These are phyloP conservation scores for Ptilodon capucinus DNA, from an alignment of 2,888 invertebrate genomes.

Conservation along the genomic window DNA sequence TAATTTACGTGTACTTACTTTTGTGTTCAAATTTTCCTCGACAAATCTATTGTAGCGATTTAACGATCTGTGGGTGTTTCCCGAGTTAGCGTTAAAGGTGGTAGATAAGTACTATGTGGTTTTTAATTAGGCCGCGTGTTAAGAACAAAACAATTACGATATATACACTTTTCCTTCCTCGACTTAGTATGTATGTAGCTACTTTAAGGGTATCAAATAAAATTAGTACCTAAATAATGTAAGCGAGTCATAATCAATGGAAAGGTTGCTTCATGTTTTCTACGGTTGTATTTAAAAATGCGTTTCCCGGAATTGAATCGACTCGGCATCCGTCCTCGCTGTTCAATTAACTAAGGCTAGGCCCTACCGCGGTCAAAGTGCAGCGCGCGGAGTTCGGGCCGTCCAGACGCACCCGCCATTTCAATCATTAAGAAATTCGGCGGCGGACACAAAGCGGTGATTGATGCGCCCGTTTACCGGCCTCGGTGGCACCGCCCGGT, in stretches of 20 bases:
- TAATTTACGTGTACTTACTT: too few species aligned
- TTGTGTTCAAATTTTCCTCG: neutral
- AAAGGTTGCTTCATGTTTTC: neutral
- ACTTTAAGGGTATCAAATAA: neutral
- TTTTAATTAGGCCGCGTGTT: neutral
- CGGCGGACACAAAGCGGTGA: constrained; percentile 78
- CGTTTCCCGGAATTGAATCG: neutral
- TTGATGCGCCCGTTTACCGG: constrained; percentile 80
- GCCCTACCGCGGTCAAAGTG: constrained; percentile 43
- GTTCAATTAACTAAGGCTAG: neutral
- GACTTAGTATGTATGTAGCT: neutral
- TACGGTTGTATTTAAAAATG: neutral
- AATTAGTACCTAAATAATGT: too few species aligned
- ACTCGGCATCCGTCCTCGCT: neutral
- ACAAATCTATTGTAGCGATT: neutral
- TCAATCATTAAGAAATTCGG: constrained; percentile 78
- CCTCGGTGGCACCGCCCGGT: constrained; percentile 69
- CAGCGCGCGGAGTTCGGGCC: constrained; percentile 27
- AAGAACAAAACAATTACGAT: neutral
- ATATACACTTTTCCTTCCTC: neutral
- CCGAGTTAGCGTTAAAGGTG: neutral
- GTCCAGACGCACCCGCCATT: constrained; percentile 51
- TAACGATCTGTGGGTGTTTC: neutral
- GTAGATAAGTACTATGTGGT: neutral
- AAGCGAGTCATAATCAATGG: too few species aligned